Evolutionary conservation across 2,888 invertebrate genomes (phyloP), one percentile per base, ranked within the genome.

Genomic region (Acleris holmiana): DNA sequence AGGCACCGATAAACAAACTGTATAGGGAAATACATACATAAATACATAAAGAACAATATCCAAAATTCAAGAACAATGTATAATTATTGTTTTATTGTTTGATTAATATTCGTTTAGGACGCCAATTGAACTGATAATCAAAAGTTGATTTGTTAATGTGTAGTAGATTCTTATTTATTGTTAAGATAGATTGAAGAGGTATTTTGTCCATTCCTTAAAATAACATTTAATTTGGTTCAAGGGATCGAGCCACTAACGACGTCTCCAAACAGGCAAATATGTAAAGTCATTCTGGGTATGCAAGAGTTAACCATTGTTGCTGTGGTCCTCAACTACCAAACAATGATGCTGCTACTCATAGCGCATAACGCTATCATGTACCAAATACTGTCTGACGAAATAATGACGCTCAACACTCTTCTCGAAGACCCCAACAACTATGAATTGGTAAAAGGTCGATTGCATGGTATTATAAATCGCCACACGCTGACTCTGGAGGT

Each of bases 341-440:
- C 78, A 0, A 70, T 88, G 2, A 71, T 90, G 1, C 57, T 89
- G 1, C 76, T 89, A 17, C 71, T 89, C 3, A 84, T 91, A 63
- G 80, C 80, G 0, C 88, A 91, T 63, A 89, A 89, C 2, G 71
- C 88, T 2, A 71, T 73, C 0, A 85, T 89, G 82, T 90, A 84
- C 54, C 73, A 79, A 41, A 70, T 90, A 65, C 70, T 91, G 10
- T 72, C 88, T 0, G 72, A 79, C 2, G 91, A 91, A 66, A 78
- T 89, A 66, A 69, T 78, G 68, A 66, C 69, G 0, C 75, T 88
- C 0, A 74, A 81, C 41, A 53, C 53, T 13, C 19, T 41, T 17
- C 58, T 64, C 2, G 40, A 40, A 0, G 53, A 64, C 15, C 17
- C 18, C 2, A 68, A 72, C 4, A 74, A 72, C 23, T 77, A 79